Base-by-base conservation (phyloP, 2,113 vertebrate genomes). In the Bungarus multicinctus region DNA sequence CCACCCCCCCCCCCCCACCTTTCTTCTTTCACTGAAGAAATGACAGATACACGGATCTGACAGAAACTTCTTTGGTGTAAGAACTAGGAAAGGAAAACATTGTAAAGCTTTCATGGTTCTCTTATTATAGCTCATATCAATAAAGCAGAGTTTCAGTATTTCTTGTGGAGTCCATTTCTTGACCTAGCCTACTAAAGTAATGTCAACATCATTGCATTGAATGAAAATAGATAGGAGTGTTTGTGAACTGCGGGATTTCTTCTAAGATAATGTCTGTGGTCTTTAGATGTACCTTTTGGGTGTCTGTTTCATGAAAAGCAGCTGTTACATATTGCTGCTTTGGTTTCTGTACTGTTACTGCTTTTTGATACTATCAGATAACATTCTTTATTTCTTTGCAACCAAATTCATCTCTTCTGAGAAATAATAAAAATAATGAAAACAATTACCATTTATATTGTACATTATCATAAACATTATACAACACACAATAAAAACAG, bases 311-410 rank as follows among this genome's bases (percentile, higher is more conserved):
- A 39, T 27, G 45, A 90, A 90, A 89, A 43, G 5, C 54, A 90
- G n/a, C 43, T 85, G 52, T 91, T 91, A 91, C 53, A 55, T 0
- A 30, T 91, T 81, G 89, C 58, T 85, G 14, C 3, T 11, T 57
- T 52, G 25, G 1, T 10, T 50, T 50, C 34, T 94, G 2, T 10
- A 1, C 30, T 89, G 81, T 16, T 16, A 43, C 22, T 87, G 27
- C 47, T 92, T 81, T 87, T 50, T 88, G 91, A 53, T 74, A 58
- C 47, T 5, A 2, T 95, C 88, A 93, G 88, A 3, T 86, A 47
- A 3, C 27, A 0, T 18, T 7, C 53, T 43, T 55, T 25, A 4
- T 90, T 93, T 54, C 25, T 90, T 91, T 91, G 87, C 52, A 90
- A 18, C 0, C 27, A 89, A 3, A 16, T 91, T 93, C 88, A 39